Evolutionary conservation across 23 tunicate species (phyloP).

Genomic region (Phallusia fumigata): DNA sequence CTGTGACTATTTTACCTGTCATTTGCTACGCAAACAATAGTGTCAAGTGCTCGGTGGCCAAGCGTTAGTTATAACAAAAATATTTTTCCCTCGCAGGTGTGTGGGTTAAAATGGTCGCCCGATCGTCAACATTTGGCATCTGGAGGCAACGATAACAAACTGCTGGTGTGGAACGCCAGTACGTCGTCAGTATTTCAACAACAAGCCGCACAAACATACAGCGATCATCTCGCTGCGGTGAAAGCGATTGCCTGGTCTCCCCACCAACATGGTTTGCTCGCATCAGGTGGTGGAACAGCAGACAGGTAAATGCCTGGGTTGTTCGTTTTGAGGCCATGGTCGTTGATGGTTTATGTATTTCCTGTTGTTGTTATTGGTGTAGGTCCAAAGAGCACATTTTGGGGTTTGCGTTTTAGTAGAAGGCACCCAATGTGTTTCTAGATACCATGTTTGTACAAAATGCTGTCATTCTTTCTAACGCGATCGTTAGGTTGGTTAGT

Average conservation of each 20-base stretch:
- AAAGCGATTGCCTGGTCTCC: slow-evolving; percentile 99
- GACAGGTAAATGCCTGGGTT: slow-evolving; percentile 61
- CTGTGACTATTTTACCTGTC: too few relatives aligned
- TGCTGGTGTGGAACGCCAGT: slow-evolving; percentile 92
- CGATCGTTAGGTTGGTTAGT: too few relatives aligned
- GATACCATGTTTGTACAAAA: too few relatives aligned
- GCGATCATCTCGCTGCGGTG: slow-evolving; percentile 90
- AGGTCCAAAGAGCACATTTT: too few relatives aligned
- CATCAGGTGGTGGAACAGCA: slow-evolving; percentile 97
- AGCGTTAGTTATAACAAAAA: too few relatives aligned
- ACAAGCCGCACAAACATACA: slow-evolving; percentile 77
- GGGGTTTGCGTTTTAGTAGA: too few relatives aligned
- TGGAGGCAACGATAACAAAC: slow-evolving; percentile 96
- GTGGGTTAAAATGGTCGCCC: slow-evolving; percentile 97
- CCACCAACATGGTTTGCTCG: slow-evolving; percentile 96
- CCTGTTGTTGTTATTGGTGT: background rate
- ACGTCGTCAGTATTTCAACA: slow-evolving; percentile 51
- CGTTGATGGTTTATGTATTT: background rate
- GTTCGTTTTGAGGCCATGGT: background rate
- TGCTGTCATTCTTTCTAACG: too few relatives aligned
- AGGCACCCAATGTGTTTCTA: too few relatives aligned
- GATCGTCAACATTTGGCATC: slow-evolving; percentile 91
- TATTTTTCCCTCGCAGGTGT: slow-evolving; percentile 48
- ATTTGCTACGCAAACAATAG: too few relatives aligned
- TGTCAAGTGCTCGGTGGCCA: too few relatives aligned